Percentiles rank a stretch among this genome's conserved stretches.
Evolutionary conservation across 2,113 vertebrate genomes (phyloP).

Genomic region (Antechinus stuartii): DNA sequence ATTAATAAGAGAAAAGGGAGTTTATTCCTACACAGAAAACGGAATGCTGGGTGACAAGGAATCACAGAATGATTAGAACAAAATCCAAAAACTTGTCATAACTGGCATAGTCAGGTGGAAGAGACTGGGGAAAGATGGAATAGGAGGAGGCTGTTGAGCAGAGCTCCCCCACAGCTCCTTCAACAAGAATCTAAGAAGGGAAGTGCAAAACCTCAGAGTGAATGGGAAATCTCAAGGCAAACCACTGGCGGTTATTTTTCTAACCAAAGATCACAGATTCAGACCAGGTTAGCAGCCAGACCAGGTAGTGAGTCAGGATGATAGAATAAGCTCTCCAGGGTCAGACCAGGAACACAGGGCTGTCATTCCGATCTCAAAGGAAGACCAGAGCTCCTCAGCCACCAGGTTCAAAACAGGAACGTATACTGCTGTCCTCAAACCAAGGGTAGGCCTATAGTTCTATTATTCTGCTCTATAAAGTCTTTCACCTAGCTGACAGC

Average conservation of each 20-base stretch:
- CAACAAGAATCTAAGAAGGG: not conserved
- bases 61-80: not conserved
- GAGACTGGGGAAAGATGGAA: not conserved
- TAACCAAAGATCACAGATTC: not conserved
- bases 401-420: not conserved
- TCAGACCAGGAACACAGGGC: not conserved
- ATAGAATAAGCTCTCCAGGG: not conserved
- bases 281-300: not conserved
- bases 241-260: not conserved
- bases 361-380: not conserved
- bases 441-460: not conserved
- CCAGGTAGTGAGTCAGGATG: not conserved
- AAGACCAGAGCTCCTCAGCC: not conserved
- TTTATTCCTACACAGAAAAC: too few relatives aligned
- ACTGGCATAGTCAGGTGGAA: not conserved
- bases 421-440: not conserved
- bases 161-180: not conserved
- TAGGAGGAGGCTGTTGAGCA: too few relatives aligned
- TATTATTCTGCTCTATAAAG: not conserved
- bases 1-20: not conserved
- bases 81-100: too few relatives aligned
- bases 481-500: not conserved
- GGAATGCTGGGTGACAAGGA: not conserved
- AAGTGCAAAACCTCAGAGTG: not conserved
- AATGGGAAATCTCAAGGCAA: not conserved